These are phyloP conservation scores for Sphaeramia orbicularis DNA, from an alignment of 2,797 vertebrate genomes.

Conservation along the genomic window DNA sequence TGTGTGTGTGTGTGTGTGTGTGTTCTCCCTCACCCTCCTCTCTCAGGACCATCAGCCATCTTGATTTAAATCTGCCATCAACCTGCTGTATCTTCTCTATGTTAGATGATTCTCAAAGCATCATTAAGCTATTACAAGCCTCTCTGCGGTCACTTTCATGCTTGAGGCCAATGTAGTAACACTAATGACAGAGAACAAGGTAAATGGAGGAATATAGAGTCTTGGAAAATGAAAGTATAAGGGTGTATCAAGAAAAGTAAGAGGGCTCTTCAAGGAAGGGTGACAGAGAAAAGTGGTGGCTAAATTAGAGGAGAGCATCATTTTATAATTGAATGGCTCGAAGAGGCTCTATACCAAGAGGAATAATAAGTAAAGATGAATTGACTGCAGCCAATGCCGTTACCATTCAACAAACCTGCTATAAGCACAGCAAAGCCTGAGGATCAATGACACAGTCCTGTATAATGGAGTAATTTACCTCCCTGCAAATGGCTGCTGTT, in stretches of 20 bases:
- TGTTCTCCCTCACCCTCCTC: constrained; percentile 18
- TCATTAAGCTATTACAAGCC: not conserved
- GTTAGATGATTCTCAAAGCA: constrained; percentile 7
- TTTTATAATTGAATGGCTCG: constrained; percentile 48
- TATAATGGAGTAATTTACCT: constrained; percentile 71
- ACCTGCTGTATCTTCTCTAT: constrained; percentile 13
- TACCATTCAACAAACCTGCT: constrained; percentile 71
- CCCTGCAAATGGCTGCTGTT: constrained; percentile 52
- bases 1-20: not conserved
- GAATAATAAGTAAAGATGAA: constrained; percentile 60
- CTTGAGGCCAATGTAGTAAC: constrained; percentile 2
- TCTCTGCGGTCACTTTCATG: not conserved
- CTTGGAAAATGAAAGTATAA: not conserved
- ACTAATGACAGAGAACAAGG: not conserved
- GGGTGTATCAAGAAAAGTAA: too few species aligned
- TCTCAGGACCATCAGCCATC: constrained; percentile 49
- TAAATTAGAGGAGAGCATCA: constrained; percentile 34
- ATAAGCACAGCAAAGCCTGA: constrained; percentile 40
- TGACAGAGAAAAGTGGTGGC: not conserved
- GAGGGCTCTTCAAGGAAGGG: constrained; percentile 11
- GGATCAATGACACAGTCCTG: constrained; percentile 65
- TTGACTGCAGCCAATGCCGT: constrained; percentile 52
- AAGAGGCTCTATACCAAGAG: constrained; percentile 32
- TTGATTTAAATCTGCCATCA: constrained; percentile 48
- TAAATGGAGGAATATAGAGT: not conserved